Evolutionary conservation across 92 coral and sea anemone genomes (phyloP).

Genomic region (Meandrina meandrites): DNA sequence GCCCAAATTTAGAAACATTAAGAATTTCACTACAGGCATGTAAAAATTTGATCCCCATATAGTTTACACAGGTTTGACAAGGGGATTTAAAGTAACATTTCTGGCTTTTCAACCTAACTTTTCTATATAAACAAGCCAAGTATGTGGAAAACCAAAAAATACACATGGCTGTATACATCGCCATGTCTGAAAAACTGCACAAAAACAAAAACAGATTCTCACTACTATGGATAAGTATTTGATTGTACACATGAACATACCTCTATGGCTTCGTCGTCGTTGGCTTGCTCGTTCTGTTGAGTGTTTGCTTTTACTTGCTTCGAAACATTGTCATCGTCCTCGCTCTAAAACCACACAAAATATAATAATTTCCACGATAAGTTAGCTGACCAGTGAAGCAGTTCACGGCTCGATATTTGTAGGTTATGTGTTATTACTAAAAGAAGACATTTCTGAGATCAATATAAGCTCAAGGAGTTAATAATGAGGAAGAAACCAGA

Average conservation of each 20-base stretch:
- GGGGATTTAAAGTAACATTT: conserved; percentile 19
- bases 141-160: conserved; percentile 14
- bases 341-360: conserved; percentile 65
- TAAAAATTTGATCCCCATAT: conserved; percentile 19
- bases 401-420: not conserved
- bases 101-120: conserved; percentile 11
- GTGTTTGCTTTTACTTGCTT: conserved; percentile 88
- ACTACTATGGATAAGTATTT: not conserved
- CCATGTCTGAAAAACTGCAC: not conserved
- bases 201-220: conserved; percentile 15
- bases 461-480: conserved; percentile 15
- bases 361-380: not conserved
- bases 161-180: conserved; percentile 7
- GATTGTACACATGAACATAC: conserved; percentile 46
- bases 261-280: conserved; percentile 70
- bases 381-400: not conserved
- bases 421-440: not conserved
- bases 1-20: conserved; percentile 15
- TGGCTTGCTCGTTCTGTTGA: conserved; percentile 84
- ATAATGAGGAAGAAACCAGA: conserved; percentile 11
- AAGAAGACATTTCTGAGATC: not conserved
- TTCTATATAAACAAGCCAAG: conserved; percentile 17
- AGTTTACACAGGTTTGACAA: conserved; percentile 17
- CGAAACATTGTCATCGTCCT: conserved; percentile 76
- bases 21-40: conserved; percentile 2